phyloP scores from a whole-genome alignment of 92 coral and sea anemone species.

The Epizoanthus illoricatus region DNA sequence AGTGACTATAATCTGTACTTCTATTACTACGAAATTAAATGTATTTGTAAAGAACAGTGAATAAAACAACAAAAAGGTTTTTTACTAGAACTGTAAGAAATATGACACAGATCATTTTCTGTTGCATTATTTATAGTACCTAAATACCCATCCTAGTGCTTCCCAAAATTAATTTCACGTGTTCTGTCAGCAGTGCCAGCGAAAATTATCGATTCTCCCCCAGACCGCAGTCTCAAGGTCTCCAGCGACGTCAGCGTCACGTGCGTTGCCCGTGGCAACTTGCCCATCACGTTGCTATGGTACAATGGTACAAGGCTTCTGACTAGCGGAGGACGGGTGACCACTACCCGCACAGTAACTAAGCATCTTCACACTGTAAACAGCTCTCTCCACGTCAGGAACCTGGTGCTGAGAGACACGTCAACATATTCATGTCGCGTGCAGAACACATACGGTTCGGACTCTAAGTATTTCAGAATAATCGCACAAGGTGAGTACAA shows the following conservation, averaged over 20 bases:
- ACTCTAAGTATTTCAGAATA: slow-evolving; percentile 55
- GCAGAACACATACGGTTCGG: slow-evolving; percentile 69
- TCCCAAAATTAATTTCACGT: background rate
- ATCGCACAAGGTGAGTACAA: slow-evolving; percentile 72
- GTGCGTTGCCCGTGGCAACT: slow-evolving; percentile 80
- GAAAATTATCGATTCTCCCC: slow-evolving; percentile 64
- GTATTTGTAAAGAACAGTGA: too few relatives aligned
- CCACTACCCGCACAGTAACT: slow-evolving; percentile 16
- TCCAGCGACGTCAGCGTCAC: slow-evolving; percentile 56
- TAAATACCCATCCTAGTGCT: background rate
- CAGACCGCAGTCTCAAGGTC: slow-evolving; percentile 58
- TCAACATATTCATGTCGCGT: slow-evolving; percentile 78
- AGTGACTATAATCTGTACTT: too few relatives aligned
- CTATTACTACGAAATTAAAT: too few relatives aligned
- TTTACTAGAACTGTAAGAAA: too few relatives aligned
- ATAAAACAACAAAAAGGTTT: too few relatives aligned
- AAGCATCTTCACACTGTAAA: slow-evolving; percentile 52
- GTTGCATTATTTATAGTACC: too few relatives aligned
- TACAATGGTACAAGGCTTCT: slow-evolving; percentile 60
- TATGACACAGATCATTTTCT: too few relatives aligned
- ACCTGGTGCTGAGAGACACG: slow-evolving; percentile 73
- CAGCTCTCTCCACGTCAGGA: slow-evolving; percentile 61
- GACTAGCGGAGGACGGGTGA: slow-evolving; percentile 49
- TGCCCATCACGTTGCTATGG: slow-evolving; percentile 73
- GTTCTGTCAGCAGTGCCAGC: slow-evolving; percentile 93